Evolutionary conservation across 2,797 vertebrate species (phyloP), one percentile per base, ranked within the genome.

Genomic region (Gymnothorax javanicus): DNA sequence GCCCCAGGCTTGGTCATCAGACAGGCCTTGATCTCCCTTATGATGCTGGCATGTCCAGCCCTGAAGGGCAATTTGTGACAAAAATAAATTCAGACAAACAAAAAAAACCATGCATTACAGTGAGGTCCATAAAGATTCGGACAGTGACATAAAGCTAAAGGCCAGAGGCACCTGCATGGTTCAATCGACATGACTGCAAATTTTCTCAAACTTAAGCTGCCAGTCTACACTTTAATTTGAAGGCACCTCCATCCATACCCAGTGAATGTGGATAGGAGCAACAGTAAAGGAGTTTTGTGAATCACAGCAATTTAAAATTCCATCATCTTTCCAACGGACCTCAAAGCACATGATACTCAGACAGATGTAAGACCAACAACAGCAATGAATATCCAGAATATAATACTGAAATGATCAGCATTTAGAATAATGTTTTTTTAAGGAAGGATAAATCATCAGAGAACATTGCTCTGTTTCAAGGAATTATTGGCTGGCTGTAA

Each of bases 21-120:
- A 43, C 89, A 89, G 71, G 91, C 93, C 9, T 93, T 92, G 0
- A 94, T 92, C 91, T 97, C 96, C 3, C 88, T 50, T 8, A 97
- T 92, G 85, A 97, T 25, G 4, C 91, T 94, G 90, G 95, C 90
- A 77, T 97, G 95, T 69, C 96, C 96, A 88, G 96, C 89, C 96
- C 96, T 97, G 90, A 5, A 50, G 60, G 25, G 52, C 11, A 33
- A n/a, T 59, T 52, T 79, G 12, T 33, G 58, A 83, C 50, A 60
- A 13, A 83, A 83, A 83, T 9, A 7, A 23, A 8, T 83, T 60
- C 57, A 59, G 60, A 58, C 54, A 54, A 23, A 69, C 27, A 82
- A 15, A 9, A 9, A 43, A 43, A 43, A 43, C 2, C 1, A 43
- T 43, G 33, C 33, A 43, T 43, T 43, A 43, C 33, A 43, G 33